These are phyloP conservation scores for Epinotia demarniana DNA, from an alignment of 2,888 invertebrate species.

Conservation along the genomic window DNA sequence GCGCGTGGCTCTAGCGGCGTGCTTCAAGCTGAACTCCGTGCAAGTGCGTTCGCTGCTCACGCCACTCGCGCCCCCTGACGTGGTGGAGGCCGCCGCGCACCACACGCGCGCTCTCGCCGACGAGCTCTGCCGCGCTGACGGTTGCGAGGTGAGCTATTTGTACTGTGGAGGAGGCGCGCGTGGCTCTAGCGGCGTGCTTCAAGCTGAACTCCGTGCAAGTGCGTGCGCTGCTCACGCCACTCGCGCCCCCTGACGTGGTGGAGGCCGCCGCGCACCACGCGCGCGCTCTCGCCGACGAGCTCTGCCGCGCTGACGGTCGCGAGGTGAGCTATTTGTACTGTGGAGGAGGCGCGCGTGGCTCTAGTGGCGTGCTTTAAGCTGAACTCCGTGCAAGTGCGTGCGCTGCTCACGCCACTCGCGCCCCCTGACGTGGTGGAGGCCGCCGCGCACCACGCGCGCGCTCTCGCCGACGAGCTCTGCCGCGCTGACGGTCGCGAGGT, in stretches of 20 bases:
- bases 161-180: conserved; percentile 91
- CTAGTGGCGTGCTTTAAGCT: conserved; percentile 98
- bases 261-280: conserved; percentile 91
- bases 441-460: conserved; percentile 91
- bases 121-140: conserved; percentile 95
- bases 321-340: conserved; percentile 56
- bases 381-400: conserved; percentile 97
- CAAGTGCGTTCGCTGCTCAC: conserved; percentile 94
- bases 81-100: conserved; percentile 88
- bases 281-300: conserved; percentile 95
- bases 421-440: conserved; percentile 87
- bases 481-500: conserved; percentile 92
- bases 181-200: conserved; percentile 96
- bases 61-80: conserved; percentile 82
- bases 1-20: conserved; percentile 94
- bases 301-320: conserved; percentile 95
- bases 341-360: conserved; percentile 94
- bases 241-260: conserved; percentile 84
- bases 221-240: conserved; percentile 89
- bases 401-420: conserved; percentile 87
- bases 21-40: conserved; percentile 98
- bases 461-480: conserved; percentile 95
- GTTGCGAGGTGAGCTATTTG: conserved; percentile 80
- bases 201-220: conserved; percentile 98
- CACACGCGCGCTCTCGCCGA: conserved; percentile 96